Base-by-base conservation (phyloP, 2,888 invertebrate species). In the Noctua comes region DNA sequence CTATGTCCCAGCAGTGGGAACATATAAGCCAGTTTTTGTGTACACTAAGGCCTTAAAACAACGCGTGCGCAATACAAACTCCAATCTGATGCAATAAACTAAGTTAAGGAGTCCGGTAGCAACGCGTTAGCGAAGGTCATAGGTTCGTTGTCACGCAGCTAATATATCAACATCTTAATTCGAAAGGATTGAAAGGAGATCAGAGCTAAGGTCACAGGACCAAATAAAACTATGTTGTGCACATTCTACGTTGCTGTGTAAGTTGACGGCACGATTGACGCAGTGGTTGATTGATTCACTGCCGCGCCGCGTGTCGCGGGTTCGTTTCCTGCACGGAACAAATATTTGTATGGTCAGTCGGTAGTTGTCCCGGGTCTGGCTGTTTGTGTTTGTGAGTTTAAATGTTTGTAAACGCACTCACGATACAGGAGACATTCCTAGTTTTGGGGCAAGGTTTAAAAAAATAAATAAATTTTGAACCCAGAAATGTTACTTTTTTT, bases 101-200 rank as follows among this genome's bases (percentile, higher is more conserved):
- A 73, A 59, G 73, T 83, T 80, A 78, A 79, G 75, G 68, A 79
- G 79, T 85, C 83, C 71, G 79, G 70, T 72, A 80, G 65, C 82
- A 77, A 75, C 74, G 64, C 73, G 71, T 64, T 80, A 79, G 76
- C 73, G 79, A 83, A 91, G 90, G 91, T 88, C 87, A 62, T 27
- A 83, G 82, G 89, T 89, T 88, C 86, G 88, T 84, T 88, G 89
- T 88, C 88, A 87, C 51, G 73, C 65, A 62, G 59, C 77, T 80
- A 68, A 75, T 79, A 76, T 78, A 80, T 85, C 77, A 82, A 86
- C 84, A 80, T 65, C 77, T 82, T 70, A 70, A 82, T 79, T 83
- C 64, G 85, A 86, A 82, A 91, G 90, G 88, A 88, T 84, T 82
- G 84, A 85, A 82, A 91, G 88, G 88, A 88, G 84, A 87, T 73